Base-by-base conservation (phyloP, 2,888 invertebrate genomes). In the Priocnemis perturbator region DNA sequence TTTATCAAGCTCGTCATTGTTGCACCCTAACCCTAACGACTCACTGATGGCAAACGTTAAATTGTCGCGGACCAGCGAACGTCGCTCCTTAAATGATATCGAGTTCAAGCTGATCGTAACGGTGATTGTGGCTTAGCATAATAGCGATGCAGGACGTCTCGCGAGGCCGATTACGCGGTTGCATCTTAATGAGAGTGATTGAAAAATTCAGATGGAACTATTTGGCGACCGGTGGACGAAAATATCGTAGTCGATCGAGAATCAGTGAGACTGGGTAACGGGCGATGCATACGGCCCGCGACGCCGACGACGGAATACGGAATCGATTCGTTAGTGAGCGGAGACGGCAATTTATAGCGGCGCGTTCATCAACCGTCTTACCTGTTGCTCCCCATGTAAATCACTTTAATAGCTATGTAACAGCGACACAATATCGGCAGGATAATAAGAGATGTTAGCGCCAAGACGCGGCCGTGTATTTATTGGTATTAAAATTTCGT, bases 371-470 rank as follows among this genome's bases (percentile, higher is more conserved):
- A 19, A 21, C 21, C 53, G 21, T 50, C 11, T 50, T 53, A 48
- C 56, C 26, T 59, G 55, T 17, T 21, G 53, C 21, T 53, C 56
- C 9, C 37, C 53, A 17, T 67, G 63, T 66, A 66, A 75, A 71
- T 71, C 59, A 48, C 55, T 3, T 14, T 26, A 0, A 20, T 20
- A 64, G 66, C 44, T 30, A 50, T 60, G 45, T 26, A 26, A 26
- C 48, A 19, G 60, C 48, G 60, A n/a, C 45, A 60, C 48, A 56
- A 47, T 63, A 63, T 19, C 17, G 56, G 26, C 15, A 23, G 17
- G 17, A 56, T 56, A 64, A 64, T 57, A 56, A 48, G 48, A 57
- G 48, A 48, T 21, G 56, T 56, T 48, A 64, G 19, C 21, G 63
- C 9, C 23, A 45, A 56, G 17, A 15, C 26, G 17, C 45, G 17